Evolutionary conservation across 2,113 vertebrate genomes (phyloP).

Genomic region (Speoplatyrhinus poulsoni): DNA sequence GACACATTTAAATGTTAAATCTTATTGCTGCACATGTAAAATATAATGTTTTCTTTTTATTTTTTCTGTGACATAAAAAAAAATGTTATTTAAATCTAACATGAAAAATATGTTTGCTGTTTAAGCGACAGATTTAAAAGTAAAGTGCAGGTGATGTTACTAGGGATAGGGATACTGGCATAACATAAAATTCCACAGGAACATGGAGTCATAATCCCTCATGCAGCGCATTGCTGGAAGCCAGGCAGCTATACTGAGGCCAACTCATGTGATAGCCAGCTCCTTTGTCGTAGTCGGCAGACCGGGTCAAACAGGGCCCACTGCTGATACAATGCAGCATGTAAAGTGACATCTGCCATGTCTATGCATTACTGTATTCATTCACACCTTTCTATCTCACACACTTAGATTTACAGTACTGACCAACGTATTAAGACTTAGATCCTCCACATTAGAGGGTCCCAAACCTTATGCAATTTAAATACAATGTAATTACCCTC

Average conservation of each 20-base stretch:
- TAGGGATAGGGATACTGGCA: slow-evolving; percentile 44
- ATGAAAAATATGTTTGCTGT: slow-evolving; percentile 46
- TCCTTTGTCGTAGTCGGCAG: slow-evolving; percentile 58
- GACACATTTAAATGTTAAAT: slow-evolving; percentile 52
- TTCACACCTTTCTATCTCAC: slow-evolving; percentile 37
- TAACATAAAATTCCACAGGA: slow-evolving; percentile 51
- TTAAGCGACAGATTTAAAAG: slow-evolving; percentile 68
- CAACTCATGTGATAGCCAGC: slow-evolving; percentile 59
- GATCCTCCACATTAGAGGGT: slow-evolving; percentile 18
- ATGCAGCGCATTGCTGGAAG: slow-evolving; percentile 39
- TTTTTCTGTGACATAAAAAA: slow-evolving; percentile 53
- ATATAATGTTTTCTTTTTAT: slow-evolving; percentile 34
- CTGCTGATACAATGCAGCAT: slow-evolving; percentile 21
- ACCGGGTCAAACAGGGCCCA: slow-evolving; percentile 27
- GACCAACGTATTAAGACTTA: slow-evolving; percentile 14
- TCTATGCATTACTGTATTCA: slow-evolving; percentile 32
- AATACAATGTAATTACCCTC: slow-evolving; percentile 5
- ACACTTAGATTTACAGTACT: slow-evolving; percentile 16
- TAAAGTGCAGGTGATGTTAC: slow-evolving; percentile 41
- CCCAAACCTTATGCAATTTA: slow-evolving; percentile 27
- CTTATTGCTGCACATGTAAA: slow-evolving; percentile 71
- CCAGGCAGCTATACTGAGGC: slow-evolving; percentile 36
- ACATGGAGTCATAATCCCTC: slow-evolving; percentile 41
- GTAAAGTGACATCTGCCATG: slow-evolving; percentile 36
- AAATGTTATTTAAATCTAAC: slow-evolving; percentile 43